Evolutionary conservation across 2,797 vertebrate species (phyloP).

Genomic region (Falco rusticolus): DNA sequence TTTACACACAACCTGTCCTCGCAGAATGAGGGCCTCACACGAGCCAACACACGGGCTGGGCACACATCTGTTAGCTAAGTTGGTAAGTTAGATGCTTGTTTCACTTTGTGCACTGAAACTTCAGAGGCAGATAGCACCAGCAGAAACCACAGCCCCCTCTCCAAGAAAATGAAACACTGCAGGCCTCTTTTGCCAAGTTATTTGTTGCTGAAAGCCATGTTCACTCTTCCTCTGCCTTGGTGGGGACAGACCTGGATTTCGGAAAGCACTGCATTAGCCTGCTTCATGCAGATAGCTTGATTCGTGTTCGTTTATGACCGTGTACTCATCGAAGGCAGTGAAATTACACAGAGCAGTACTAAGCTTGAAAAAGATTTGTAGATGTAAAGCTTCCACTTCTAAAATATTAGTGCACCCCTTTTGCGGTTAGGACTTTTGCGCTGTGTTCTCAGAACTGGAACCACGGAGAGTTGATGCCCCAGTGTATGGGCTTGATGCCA

Average conservation of each 20-base stretch:
- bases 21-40: fast-evolving
- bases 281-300: background rate
- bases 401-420: background rate
- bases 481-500: slow-evolving; percentile 19
- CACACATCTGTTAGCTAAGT: background rate
- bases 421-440: background rate
- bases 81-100: background rate
- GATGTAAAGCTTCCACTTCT: background rate
- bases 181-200: background rate
- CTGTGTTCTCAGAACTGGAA: background rate
- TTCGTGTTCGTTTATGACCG: fast-evolving
- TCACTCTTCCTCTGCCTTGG: background rate
- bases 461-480: background rate
- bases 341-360: background rate
- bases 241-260: background rate
- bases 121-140: background rate
- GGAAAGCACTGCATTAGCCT: background rate
- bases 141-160: background rate
- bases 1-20: background rate
- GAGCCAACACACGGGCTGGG: fast-evolving
- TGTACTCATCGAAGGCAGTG: background rate
- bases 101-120: background rate
- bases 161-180: background rate
- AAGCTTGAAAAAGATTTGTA: background rate
- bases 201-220: background rate